Percentiles rank a stretch among this genome's conserved stretches.
phyloP scores from a whole-genome alignment of 2,888 invertebrate species.

The Apamea epomidion region DNA sequence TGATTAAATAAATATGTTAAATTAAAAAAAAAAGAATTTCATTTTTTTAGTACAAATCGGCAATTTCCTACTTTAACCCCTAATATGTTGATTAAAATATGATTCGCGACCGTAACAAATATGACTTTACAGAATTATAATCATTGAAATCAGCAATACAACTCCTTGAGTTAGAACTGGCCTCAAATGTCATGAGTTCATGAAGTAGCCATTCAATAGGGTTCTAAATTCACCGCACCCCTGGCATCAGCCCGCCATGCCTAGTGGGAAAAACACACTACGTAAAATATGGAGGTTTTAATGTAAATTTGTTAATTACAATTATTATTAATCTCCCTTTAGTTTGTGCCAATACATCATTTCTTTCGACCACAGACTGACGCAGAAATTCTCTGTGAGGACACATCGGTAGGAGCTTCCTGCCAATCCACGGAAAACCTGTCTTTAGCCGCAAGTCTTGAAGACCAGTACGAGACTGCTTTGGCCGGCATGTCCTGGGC shows the following conservation, averaged over 20 bases:
- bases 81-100: no score
- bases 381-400: slow-evolving; percentile 91
- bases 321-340: background rate
- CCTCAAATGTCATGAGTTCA: no score
- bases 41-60: no score
- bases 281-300: background rate
- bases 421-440: slow-evolving; percentile 71
- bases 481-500: slow-evolving; percentile 95
- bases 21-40: no score
- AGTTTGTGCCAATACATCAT: background rate
- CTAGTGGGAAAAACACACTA: background rate
- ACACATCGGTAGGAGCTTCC: slow-evolving; percentile 69
- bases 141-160: no score
- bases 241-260: background rate
- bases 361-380: slow-evolving; percentile 86
- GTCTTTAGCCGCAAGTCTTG: slow-evolving; percentile 85
- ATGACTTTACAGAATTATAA: no score
- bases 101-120: no score
- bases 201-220: no score
- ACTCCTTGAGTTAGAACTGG: no score
- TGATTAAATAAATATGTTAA: no score
- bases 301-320: background rate
- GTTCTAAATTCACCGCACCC: no score
- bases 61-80: no score
- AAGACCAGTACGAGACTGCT: slow-evolving; percentile 93